Evolutionary conservation across 1,140 invertebrate species (phyloP).

Genomic region (Euwallacea similis): DNA sequence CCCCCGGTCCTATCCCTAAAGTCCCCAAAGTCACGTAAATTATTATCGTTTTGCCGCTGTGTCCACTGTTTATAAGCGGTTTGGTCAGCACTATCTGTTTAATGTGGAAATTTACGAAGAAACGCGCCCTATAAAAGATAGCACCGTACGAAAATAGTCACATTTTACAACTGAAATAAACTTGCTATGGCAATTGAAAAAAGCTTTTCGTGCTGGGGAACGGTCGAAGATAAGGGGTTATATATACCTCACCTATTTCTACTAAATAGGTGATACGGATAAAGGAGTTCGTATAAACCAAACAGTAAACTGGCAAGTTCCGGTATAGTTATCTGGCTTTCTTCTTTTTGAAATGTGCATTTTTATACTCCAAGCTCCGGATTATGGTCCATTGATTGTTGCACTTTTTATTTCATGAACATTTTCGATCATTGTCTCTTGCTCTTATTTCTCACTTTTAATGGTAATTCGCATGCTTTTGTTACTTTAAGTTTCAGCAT

Average conservation of each 20-base stretch:
- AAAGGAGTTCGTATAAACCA: conserved; percentile 22
- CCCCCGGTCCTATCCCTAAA: conserved; percentile 5
- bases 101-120: conserved; percentile 38
- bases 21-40: conserved; percentile 37
- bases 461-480: too few relatives aligned
- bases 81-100: conserved; percentile 24
- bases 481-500: too few relatives aligned
- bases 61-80: conserved; percentile 25
- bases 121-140: conserved; percentile 35
- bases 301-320: conserved; percentile 19
- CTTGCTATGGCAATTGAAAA: conserved; percentile 35
- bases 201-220: conserved; percentile 12
- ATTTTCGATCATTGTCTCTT: too few relatives aligned
- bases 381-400: conserved; percentile 1
- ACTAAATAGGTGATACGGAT: conserved; percentile 18
- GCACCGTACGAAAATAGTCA: conserved; percentile 22
- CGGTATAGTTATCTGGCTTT: conserved; percentile 9
- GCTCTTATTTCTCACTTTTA: too few relatives aligned
- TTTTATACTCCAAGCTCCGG: conserved; percentile 9
- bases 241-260: conserved; percentile 30
- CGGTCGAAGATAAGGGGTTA: conserved; percentile 21
- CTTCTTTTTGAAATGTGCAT: background rate
- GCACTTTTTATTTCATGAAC: background rate
- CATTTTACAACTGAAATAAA: conserved; percentile 35
- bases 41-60: conserved; percentile 28